Evolutionary conservation across 2,888 invertebrate species (phyloP).

Genomic region (Hydrotaea diabolus): DNA sequence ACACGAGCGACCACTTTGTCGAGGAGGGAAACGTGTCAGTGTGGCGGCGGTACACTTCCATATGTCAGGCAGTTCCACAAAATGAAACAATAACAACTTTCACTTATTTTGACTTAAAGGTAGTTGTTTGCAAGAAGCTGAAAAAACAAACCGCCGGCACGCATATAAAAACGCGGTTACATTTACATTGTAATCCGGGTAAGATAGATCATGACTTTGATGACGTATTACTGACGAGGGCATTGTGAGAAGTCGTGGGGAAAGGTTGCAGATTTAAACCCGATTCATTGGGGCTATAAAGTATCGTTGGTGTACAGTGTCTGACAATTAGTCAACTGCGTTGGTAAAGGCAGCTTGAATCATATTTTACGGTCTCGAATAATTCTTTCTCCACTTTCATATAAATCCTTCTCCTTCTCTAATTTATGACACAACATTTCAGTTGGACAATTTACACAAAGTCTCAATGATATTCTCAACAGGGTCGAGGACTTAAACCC

Average conservation of each 20-base stretch:
- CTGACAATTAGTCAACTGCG: too few relatives aligned
- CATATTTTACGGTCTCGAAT: too few relatives aligned
- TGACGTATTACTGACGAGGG: background rate
- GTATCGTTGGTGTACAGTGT: too few relatives aligned
- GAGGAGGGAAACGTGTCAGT: constrained; percentile 14
- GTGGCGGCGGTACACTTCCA: background rate
- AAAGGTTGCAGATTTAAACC: too few relatives aligned
- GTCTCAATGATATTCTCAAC: too few relatives aligned
- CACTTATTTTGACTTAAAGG: constrained; percentile 52
- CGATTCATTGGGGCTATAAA: too few relatives aligned
- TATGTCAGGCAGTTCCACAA: background rate
- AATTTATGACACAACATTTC: too few relatives aligned
- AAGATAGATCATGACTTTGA: constrained; percentile 5
- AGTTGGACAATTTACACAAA: too few relatives aligned
- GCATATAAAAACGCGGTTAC: background rate
- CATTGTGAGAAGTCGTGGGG: background rate
- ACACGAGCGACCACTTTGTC: background rate
- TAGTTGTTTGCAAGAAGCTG: constrained; percentile 22
- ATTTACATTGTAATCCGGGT: constrained; percentile 12
- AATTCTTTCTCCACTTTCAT: too few relatives aligned
- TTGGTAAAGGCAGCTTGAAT: too few relatives aligned
- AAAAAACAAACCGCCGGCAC: background rate
- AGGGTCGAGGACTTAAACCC: too few relatives aligned
- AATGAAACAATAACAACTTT: constrained; percentile 63
- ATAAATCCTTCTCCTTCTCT: too few relatives aligned